Conservation (phyloP, 2,888 invertebrate species). For the Meiosimyza decipiens region DNA sequence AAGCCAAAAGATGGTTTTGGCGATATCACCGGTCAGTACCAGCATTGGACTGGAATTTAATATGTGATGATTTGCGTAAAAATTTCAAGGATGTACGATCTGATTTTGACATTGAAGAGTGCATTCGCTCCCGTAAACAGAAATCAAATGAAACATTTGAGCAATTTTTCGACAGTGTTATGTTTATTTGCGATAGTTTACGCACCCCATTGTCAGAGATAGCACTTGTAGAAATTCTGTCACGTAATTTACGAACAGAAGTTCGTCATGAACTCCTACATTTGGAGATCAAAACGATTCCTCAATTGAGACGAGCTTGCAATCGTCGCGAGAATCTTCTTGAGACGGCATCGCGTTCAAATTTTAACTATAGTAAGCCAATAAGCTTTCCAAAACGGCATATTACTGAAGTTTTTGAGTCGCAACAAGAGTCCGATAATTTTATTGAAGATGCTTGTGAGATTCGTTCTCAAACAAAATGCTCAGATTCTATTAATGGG, state of each 20-base stretch:
- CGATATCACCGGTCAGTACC: slow-evolving; percentile 14
- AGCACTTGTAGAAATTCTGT: slow-evolving; percentile 9
- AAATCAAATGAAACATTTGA: slow-evolving; percentile 4
- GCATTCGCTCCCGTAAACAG: slow-evolving; percentile 29
- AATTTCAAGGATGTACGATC: slow-evolving; percentile 9
- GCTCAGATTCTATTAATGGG: not conserved
- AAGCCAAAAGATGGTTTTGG: slow-evolving; percentile 29
- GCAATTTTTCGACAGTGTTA: slow-evolving; percentile 14
- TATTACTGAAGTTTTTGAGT: not conserved
- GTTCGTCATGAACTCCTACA: slow-evolving; percentile 19
- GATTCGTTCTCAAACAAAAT: not conserved
- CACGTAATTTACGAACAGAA: slow-evolving; percentile 10
- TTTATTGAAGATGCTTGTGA: slow-evolving; percentile 6
- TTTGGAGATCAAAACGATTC: not conserved
- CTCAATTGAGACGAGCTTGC: slow-evolving; percentile 16
- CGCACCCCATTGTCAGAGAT: slow-evolving; percentile 7
- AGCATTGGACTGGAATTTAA: not conserved
- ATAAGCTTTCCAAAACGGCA: not conserved
- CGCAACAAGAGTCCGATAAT: not conserved
- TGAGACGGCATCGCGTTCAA: not conserved
- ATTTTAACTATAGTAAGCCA: not conserved
- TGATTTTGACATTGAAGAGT: slow-evolving; percentile 16
- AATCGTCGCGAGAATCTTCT: slow-evolving; percentile 12
- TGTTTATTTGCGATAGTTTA: slow-evolving; percentile 17
- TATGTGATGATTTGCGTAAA: not conserved